Evolutionary conservation across 2,113 vertebrate species (phyloP), one percentile per base, ranked within the genome.

Genomic region (Canis aureus): DNA sequence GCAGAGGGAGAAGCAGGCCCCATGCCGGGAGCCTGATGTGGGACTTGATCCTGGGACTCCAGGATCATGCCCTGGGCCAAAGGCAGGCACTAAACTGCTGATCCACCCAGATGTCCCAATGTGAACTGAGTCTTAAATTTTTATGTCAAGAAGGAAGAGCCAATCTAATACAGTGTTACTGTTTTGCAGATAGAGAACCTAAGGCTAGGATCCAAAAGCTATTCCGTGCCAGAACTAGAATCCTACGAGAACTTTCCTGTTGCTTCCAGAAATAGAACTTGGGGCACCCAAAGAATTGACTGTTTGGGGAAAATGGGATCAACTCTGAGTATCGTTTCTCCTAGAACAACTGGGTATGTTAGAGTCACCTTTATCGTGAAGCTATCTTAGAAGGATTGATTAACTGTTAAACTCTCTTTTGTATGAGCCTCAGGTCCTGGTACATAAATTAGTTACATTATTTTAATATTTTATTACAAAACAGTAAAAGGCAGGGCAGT

Each of bases 401-500:
- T 55, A 66, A 76, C 53, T 83, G 7, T 91, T 62, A 74, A 90
- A 92, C 84, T 96, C 35, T 95, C 67, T 79, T 89, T 74, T 53
- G 12, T 91, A 55, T 43, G 57, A 96, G 16, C 62, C 64, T 92
- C 51, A 86, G 88, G 25, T 81, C 17, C 16, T 97, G 38, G 38
- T 82, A 80, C 59, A 11, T 67, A 51, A 22, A 53, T 43, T 55
- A 55, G 38, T 59, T 88, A 4, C 6, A 22, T 94, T 69, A 35
- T 64, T 73, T 93, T 92, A 49, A 29, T 80, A n/a, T 76, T 80
- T 92, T n/a, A 84, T 80, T 78, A 76, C 9, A 62, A 94, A 69
- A 83, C 23, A 55, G 25, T 66, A 59, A 82, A 92, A 85, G 76
- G n/a, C 67, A 60, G 57, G 49, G 57, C 23, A 64, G 25, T 64